A percentile compares a stretch with the other conserved stretches of the same genome.
Evolutionary conservation across 2,797 vertebrate genomes (phyloP).

Genomic region (Sebastes taczanowskii): DNA sequence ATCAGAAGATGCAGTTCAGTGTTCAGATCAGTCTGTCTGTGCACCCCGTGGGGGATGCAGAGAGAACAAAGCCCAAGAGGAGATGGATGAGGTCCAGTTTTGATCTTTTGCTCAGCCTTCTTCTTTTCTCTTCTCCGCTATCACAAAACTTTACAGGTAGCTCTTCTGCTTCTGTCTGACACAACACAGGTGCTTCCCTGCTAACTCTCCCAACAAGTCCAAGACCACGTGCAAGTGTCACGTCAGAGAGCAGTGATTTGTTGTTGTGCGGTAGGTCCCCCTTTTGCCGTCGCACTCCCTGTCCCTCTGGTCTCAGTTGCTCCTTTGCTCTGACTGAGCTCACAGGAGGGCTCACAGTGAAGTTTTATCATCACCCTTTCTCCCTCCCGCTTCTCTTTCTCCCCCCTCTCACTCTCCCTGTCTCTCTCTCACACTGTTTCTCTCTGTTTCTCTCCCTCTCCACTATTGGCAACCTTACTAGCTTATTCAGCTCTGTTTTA

Average conservation of each 20-base stretch:
- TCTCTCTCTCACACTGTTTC: slow-evolving; percentile 33
- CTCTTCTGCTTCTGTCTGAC: slow-evolving; percentile 16
- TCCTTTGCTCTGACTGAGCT: slow-evolving; percentile 75
- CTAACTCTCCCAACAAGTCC: slow-evolving; percentile 47
- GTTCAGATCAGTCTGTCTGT: slow-evolving; percentile 42
- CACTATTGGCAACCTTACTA: slow-evolving; percentile 72
- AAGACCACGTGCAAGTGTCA: slow-evolving; percentile 47
- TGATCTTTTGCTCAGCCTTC: slow-evolving; percentile 50
- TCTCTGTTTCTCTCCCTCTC: slow-evolving; percentile 36
- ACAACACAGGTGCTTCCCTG: slow-evolving; percentile 35
- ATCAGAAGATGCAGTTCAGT: slow-evolving; percentile 43
- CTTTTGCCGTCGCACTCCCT: slow-evolving; percentile 26
- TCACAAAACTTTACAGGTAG: slow-evolving; percentile 28
- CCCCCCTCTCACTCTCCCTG: slow-evolving; percentile 20
- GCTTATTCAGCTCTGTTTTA: slow-evolving; percentile 80
- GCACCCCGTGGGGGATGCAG: slow-evolving; percentile 26
- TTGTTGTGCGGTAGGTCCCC: slow-evolving; percentile 55
- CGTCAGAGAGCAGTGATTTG: slow-evolving; percentile 40
- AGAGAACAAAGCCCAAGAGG: slow-evolving; percentile 34
- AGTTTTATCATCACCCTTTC: slow-evolving; percentile 82
- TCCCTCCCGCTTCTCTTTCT: slow-evolving; percentile 54
- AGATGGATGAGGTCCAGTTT: slow-evolving; percentile 61
- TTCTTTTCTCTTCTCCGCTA: slow-evolving; percentile 31
- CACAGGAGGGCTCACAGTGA: slow-evolving; percentile 75
- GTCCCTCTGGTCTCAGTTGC: slow-evolving; percentile 64